Percentiles rank a stretch among this genome's conserved stretches.
Evolutionary conservation across 2,113 vertebrate genomes (phyloP).

Genomic region (Taurulus bubalis): DNA sequence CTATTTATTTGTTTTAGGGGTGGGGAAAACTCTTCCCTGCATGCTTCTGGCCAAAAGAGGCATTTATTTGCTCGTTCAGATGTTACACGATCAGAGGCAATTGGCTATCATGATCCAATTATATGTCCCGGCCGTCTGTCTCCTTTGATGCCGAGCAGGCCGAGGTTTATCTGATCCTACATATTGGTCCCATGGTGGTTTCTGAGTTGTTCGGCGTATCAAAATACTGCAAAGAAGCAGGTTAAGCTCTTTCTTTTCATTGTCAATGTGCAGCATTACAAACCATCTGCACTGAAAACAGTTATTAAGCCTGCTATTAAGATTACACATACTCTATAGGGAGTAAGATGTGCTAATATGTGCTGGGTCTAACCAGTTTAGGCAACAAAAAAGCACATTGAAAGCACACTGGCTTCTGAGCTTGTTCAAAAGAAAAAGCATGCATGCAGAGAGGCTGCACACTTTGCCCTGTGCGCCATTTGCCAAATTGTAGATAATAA

Average conservation of each 20-base stretch:
- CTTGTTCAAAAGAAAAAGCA: not conserved
- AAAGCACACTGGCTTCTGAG: not conserved
- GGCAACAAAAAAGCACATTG: not conserved
- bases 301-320: not conserved
- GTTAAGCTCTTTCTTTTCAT: slow-evolving; percentile 19
- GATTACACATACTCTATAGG: not conserved
- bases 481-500: slow-evolving; percentile 51
- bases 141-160: slow-evolving; percentile 48
- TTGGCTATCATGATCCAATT: slow-evolving; percentile 57
- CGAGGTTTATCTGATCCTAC: slow-evolving; percentile 60
- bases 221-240: slow-evolving; percentile 42
- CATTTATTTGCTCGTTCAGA: slow-evolving; percentile 46
- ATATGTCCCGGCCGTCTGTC: slow-evolving; percentile 40
- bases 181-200: slow-evolving; percentile 56
- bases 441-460: not conserved
- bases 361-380: not conserved
- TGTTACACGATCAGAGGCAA: slow-evolving; percentile 53
- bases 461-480: slow-evolving; percentile 19
- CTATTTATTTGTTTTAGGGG: slow-evolving; percentile 45
- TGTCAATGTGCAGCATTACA: not conserved
- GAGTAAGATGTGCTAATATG: not conserved
- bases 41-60: slow-evolving; percentile 31
- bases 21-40: slow-evolving; percentile 32
- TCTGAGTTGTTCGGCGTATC: slow-evolving; percentile 39
- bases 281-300: slow-evolving; percentile 9